A percentile compares a stretch with the other conserved stretches of the same genome.
phyloP scores from a whole-genome alignment of 2,797 vertebrate genomes.

The Xenopus petersii region DNA sequence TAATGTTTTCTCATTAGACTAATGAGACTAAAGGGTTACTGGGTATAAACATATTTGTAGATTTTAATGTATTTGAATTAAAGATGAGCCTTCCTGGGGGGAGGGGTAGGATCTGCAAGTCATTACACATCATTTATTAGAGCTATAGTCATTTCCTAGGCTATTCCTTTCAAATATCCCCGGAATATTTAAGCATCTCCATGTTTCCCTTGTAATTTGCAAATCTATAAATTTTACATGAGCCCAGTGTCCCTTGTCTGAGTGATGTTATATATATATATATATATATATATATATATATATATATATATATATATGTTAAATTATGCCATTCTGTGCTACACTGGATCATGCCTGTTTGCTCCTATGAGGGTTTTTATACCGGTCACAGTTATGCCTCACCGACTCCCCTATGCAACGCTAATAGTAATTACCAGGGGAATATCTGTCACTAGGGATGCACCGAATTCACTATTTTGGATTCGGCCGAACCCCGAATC shows the following conservation, averaged over 20 bases:
- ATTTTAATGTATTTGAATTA: not conserved
- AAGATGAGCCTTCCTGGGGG: not conserved
- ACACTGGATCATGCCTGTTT: no score
- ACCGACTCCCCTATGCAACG: no score
- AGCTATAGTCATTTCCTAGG: not conserved
- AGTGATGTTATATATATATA: not conserved
- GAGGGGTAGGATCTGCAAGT: no score
- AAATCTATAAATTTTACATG: not conserved
- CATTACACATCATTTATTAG: no score
- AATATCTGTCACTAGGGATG: no score
- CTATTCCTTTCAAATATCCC: not conserved
- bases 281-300: no score
- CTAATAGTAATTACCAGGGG: no score
- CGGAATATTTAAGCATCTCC: not conserved
- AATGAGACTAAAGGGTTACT: no score
- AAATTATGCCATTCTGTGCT: not conserved
- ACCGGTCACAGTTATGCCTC: no score
- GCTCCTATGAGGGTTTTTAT: not conserved
- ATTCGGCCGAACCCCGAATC: no score
- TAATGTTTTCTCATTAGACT: no score
- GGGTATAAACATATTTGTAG: not conserved
- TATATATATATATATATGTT: not conserved
- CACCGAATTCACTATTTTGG: no score
- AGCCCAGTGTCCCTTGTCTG: not conserved
- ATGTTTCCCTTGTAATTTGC: not conserved